Evolutionary conservation across 37 sponge, comb jelly and placozoan genomes (phyloP), one percentile per base, ranked within the genome.

Genomic region (Chondrosia reniformis): DNA sequence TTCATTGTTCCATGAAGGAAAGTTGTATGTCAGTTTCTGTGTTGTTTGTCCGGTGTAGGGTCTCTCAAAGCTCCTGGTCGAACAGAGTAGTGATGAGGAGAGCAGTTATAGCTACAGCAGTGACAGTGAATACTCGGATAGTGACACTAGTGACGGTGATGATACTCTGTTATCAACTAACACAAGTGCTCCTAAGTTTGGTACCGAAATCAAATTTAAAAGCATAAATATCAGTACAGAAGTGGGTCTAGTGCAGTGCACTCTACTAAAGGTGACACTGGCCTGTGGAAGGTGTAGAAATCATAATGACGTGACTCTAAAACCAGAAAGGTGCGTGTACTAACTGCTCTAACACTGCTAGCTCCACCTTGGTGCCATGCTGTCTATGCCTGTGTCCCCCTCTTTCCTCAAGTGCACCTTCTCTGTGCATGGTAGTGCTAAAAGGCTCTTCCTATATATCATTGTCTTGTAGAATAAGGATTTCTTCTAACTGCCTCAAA

Each of bases 201-300:
- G 72, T 1, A 69, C 72, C 22, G 72, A 69, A 39, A 44, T 69
- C 2, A 36, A 37, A 2, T 3, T 69, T 19, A 36, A 37, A 5
- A 40, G 36, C 4, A 8, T 69, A n/a, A 13, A 31, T 9, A 10
- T 69, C 15, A 69, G 42, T 40, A 41, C 42, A 1, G 72, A 69
- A 44, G 72, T 69, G 44, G 72, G 72, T n/a, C 37, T 69, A 21
- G 24, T 69, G 24, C 72, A 69, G 72, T 69, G 72, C 43, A 39
- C 72, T 10, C 42, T 21, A 44, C 15, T 69, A 25, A 69, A 69
- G 72, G 12, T 39, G 41, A 40, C 36, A 1, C 42, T 69, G 41
- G 4, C 72, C 33, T 55, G 81, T 55, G 40, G 61, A 54, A 42
- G 52, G 7, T 43, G 65, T 13, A 56, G 59, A 41, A 39, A 41